Evolutionary conservation across 2,113 vertebrate genomes (phyloP).

Genomic region (Crocuta crocuta): DNA sequence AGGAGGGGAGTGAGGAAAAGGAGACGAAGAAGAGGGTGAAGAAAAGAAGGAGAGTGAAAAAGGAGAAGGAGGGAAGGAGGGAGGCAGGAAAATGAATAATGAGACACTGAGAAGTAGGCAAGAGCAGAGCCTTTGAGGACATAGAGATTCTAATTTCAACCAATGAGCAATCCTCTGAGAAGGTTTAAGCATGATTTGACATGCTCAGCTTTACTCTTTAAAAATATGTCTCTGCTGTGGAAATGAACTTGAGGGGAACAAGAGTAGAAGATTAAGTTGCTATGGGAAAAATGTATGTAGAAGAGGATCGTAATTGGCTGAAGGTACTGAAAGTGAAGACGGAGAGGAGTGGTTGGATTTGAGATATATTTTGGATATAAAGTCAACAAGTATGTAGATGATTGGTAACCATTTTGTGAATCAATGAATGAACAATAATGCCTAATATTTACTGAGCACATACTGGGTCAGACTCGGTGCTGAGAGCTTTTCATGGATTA

Average conservation of each 20-base stretch:
- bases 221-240: neutral
- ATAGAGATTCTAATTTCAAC: neutral
- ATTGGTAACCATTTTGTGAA: neutral
- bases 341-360: neutral
- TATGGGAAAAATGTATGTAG: neutral
- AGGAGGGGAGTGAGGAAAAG: neutral
- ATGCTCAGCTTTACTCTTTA: neutral
- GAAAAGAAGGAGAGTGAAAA: neutral
- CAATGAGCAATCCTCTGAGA: neutral
- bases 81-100: neutral
- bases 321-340: neutral
- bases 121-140: neutral
- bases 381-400: neutral
- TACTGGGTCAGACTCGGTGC: neutral
- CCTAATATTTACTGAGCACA: neutral
- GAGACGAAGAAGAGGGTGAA: too few species aligned
- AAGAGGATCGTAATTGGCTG: neutral
- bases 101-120: neutral
- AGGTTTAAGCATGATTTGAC: neutral
- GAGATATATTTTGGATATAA: neutral
- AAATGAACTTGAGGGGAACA: neutral
- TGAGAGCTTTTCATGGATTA: neutral
- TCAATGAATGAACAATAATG: neutral
- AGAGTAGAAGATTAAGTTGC: neutral
- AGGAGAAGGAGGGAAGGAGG: neutral